Conservation (phyloP, 2,797 vertebrate genomes). For the Coregonus ussuriensis region DNA sequence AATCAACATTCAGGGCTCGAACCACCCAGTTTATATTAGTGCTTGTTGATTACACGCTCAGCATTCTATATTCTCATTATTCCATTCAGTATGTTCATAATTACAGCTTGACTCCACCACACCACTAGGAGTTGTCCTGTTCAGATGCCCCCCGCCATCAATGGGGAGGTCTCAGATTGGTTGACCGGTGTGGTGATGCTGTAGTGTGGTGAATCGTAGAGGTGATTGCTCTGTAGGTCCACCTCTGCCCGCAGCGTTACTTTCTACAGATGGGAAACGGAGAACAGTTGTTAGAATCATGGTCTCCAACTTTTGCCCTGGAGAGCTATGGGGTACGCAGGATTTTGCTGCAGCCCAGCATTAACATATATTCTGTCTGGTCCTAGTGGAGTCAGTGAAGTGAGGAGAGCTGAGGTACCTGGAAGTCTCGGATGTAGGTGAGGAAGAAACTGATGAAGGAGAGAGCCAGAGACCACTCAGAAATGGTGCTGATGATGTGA, state of each 20-base stretch:
- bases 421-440: conserved; percentile 93
- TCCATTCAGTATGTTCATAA: neutral
- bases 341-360: neutral
- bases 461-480: conserved; percentile 90
- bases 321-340: neutral
- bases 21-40: too few relatives aligned
- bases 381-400: neutral
- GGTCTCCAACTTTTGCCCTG: neutral
- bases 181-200: conserved; percentile 32
- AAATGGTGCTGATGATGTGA: conserved; percentile 84
- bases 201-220: conserved; percentile 70
- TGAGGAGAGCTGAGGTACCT: conserved; percentile 72
- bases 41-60: neutral
- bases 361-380: neutral
- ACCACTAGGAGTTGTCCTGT: neutral
- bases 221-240: conserved; percentile 76
- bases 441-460: conserved; percentile 94
- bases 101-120: neutral
- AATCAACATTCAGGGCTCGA: too few relatives aligned
- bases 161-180: conserved; percentile 71
- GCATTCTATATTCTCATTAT: neutral
- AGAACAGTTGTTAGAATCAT: neutral
- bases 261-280: conserved; percentile 72
- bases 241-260: conserved; percentile 79
- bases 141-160: conserved; percentile 80